A percentile compares a stretch with the other conserved stretches of the same genome.
Conservation (phyloP, 1,140 invertebrate species). For the Neodiprion fabricii region DNA sequence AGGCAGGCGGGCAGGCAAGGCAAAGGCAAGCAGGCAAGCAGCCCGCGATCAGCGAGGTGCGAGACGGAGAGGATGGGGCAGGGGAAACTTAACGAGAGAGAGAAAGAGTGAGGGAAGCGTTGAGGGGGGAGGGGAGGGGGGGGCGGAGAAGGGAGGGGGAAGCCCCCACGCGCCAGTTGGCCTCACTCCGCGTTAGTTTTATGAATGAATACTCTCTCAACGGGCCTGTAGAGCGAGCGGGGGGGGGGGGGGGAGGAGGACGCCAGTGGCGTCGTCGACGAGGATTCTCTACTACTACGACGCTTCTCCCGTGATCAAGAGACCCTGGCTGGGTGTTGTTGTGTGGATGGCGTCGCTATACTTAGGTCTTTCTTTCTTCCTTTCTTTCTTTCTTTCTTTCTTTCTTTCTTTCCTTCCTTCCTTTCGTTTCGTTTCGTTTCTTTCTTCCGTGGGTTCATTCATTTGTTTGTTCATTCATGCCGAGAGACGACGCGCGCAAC, state of each 20-base stretch:
- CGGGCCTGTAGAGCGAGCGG: constrained; percentile 17
- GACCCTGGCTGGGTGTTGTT: too few relatives aligned
- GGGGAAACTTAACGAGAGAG: constrained; percentile 25
- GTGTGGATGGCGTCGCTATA: too few relatives aligned
- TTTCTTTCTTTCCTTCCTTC: neutral
- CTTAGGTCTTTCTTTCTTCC: too few relatives aligned
- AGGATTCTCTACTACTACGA: too few relatives aligned
- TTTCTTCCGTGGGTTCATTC: constrained; percentile 34
- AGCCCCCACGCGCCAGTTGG: constrained; percentile 26
- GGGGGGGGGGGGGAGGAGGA: too few relatives aligned
- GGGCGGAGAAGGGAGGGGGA: constrained; percentile 13
- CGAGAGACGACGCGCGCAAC: constrained; percentile 5
- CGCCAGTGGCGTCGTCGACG: neutral
- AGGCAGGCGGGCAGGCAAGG: neutral
- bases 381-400: neutral
- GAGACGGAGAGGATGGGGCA: constrained; percentile 15
- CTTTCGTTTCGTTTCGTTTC: neutral
- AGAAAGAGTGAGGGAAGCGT: constrained; percentile 26
- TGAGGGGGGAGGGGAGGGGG: constrained; percentile 16
- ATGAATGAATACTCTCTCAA: constrained; percentile 59
- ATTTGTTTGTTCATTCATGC: constrained; percentile 27
- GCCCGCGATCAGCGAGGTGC: neutral
- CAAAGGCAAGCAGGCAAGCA: neutral
- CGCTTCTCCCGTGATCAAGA: too few relatives aligned
- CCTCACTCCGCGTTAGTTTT: constrained; percentile 47